Conservation (phyloP, 2,888 invertebrate species). For the Drosophila paramelanica region DNA sequence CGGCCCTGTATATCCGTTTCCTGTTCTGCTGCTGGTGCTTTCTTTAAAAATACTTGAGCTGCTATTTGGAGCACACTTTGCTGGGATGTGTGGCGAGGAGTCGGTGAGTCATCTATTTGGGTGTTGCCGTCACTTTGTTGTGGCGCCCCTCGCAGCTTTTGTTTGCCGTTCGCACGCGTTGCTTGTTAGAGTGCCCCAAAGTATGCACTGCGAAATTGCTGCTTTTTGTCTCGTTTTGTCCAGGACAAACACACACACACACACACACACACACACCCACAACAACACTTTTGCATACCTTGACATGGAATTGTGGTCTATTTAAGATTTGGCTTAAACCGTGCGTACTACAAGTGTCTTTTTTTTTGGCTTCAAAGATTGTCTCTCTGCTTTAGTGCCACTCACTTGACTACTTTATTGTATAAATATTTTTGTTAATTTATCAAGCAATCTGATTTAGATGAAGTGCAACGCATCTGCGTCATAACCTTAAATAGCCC, state of each 20-base stretch:
- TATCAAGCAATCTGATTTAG: constrained; percentile 37
- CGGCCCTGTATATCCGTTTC: constrained; percentile 49
- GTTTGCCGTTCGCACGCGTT: constrained; percentile 62
- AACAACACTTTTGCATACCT: neutral
- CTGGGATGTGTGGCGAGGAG: constrained; percentile 25
- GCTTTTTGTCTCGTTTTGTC: constrained; percentile 35
- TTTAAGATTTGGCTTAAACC: constrained; percentile 34
- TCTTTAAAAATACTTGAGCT: constrained; percentile 69
- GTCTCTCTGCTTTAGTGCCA: constrained; percentile 9
- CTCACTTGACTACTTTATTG: constrained; percentile 18
- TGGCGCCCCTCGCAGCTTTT: constrained; percentile 51
- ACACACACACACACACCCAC: neutral
- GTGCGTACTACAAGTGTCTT: constrained; percentile 11
- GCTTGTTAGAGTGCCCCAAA: constrained; percentile 67
- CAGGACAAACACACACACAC: neutral
- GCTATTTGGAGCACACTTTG: constrained; percentile 63
- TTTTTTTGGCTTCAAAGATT: constrained; percentile 10
- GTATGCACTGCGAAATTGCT: constrained; percentile 62
- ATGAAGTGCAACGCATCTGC: constrained; percentile 35
- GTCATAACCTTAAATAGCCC: constrained; percentile 4
- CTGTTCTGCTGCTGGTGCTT: constrained; percentile 37
- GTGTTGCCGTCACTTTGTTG: constrained; percentile 45
- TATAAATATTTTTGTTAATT: constrained; percentile 23
- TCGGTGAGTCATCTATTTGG: constrained; percentile 16
- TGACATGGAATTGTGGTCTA: constrained; percentile 16